Conservation (phyloP, 1,140 invertebrate species). For the Radopholus similis region DNA sequence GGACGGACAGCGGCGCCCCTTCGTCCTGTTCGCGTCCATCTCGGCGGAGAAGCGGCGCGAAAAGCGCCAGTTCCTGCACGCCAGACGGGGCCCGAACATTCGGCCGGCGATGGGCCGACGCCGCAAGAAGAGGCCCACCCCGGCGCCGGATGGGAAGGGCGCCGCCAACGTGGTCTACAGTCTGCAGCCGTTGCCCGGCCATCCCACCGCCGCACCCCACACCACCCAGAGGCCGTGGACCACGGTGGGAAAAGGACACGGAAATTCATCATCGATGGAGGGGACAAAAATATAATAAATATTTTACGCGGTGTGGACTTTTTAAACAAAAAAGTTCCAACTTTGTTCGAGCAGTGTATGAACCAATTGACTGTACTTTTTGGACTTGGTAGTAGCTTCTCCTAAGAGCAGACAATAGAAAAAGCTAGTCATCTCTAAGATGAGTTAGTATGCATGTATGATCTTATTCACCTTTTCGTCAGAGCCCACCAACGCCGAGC, state of each 20-base stretch:
- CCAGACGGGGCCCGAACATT: neutral
- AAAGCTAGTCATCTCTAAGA: no score
- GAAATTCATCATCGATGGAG: no score
- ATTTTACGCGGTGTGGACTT: no score
- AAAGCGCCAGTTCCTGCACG: neutral
- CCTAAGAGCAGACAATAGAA: no score
- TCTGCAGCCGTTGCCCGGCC: neutral
- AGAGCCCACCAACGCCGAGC: no score
- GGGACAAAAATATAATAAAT: no score
- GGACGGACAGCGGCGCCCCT: slow-evolving; percentile 1
- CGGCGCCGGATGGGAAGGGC: neutral
- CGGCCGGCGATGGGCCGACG: neutral
- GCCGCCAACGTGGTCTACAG: neutral
- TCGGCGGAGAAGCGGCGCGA: neutral
- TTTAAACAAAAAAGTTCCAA: no score
- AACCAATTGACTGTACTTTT: no score
- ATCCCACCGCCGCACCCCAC: neutral
- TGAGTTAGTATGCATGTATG: no score
- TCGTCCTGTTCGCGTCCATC: neutral
- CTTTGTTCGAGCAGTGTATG: no score
- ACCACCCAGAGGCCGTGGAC: slow-evolving; percentile 18
- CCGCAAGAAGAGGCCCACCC: slow-evolving; percentile 7
- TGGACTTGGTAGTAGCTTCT: no score
- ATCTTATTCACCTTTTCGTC: no score
- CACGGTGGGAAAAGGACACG: slow-evolving; percentile 7